A percentile compares a stretch with the other conserved stretches of the same genome.
Evolutionary conservation across 2,113 vertebrate genomes (phyloP).

Genomic region (Eudyptes chrysolophus): DNA sequence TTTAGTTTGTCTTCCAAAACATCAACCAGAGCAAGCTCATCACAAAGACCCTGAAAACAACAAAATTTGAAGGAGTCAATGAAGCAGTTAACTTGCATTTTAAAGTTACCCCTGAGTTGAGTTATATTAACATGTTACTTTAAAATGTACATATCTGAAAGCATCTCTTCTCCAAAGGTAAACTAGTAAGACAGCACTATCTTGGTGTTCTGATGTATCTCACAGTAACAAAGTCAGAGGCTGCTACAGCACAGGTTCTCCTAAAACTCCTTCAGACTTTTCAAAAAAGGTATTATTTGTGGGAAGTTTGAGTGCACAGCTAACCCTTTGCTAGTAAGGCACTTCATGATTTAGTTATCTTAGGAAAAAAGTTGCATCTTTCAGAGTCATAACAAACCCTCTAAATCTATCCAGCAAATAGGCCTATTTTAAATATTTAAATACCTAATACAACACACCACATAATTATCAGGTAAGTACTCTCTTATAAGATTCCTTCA

Average conservation of each 20-base stretch:
- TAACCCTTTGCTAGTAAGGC: neutral
- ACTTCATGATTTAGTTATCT: neutral
- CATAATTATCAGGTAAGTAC: neutral
- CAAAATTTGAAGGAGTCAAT: neutral
- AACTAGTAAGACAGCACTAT: neutral
- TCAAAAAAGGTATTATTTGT: neutral
- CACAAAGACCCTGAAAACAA: constrained; percentile 81
- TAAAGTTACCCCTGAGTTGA: neutral
- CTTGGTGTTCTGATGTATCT: neutral
- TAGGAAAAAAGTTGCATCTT: neutral
- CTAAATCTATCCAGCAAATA: neutral
- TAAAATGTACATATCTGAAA: neutral
- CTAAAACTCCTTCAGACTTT: neutral
- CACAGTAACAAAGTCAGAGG: neutral
- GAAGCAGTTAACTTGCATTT: neutral
- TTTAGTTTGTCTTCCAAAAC: constrained; percentile 96
- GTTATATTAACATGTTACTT: rapidly evolving
- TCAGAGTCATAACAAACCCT: neutral
- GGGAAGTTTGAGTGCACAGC: neutral
- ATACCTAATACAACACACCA: neutral
- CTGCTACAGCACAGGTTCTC: neutral
- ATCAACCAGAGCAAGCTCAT: constrained; percentile 94
- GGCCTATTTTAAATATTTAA: neutral
- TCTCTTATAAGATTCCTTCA: neutral
- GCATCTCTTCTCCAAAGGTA: neutral